phyloP scores from a whole-genome alignment of 2,888 invertebrate species.

The Cancer borealis region DNA sequence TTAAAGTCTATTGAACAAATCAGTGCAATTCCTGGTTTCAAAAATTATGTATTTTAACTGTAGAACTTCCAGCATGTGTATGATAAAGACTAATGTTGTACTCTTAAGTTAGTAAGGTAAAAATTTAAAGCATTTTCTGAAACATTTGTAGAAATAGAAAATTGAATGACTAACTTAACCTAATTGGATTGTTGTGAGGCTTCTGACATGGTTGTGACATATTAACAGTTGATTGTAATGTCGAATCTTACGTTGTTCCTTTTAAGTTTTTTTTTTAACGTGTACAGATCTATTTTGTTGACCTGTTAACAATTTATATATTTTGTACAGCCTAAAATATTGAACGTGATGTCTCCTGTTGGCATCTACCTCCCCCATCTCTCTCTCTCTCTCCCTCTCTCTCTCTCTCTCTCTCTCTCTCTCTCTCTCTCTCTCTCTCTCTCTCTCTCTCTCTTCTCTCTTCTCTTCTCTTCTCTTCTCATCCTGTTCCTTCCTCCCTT shows the following conservation, averaged over 20 bases:
- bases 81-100: background rate
- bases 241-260: slow-evolving; percentile 48
- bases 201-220: slow-evolving; percentile 71
- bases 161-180: background rate
- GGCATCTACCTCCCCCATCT: background rate
- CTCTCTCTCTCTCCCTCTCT: background rate
- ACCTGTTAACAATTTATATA: slow-evolving; percentile 44
- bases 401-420: background rate
- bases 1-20: background rate
- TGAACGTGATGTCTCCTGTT: slow-evolving; percentile 26
- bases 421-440: background rate
- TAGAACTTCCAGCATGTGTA: background rate
- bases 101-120: background rate
- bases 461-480: background rate
- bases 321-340: slow-evolving; percentile 23
- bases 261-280: slow-evolving; percentile 39
- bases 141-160: background rate
- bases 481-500: background rate
- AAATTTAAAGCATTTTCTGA: background rate
- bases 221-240: slow-evolving; percentile 58
- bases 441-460: background rate
- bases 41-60: background rate
- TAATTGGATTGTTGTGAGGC: slow-evolving; percentile 33
- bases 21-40: background rate
- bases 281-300: slow-evolving; percentile 64